Base-by-base conservation (phyloP, 2,888 invertebrate genomes). In the Carcina quercana region DNA sequence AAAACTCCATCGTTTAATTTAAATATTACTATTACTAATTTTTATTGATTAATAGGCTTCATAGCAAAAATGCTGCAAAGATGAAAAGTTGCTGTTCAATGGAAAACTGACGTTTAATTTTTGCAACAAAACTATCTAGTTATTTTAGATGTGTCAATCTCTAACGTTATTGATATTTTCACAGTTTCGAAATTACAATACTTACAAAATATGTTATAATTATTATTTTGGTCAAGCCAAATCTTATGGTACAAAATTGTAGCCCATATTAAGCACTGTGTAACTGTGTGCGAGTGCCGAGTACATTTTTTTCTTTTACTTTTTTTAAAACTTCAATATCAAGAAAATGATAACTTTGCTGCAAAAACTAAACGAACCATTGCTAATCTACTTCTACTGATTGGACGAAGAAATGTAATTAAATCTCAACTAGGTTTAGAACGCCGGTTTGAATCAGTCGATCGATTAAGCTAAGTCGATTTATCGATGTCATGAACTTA, bases 351-450 rank as follows among this genome's bases (percentile, higher is more conserved):
- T n/a, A n/a, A n/a, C n/a, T n/a, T n/a, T n/a, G n/a, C n/a, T 64
- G 68, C 68, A 55, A 72, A 70, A 70, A 68, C 68, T 71, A 75
- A 73, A 70, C 72, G 68, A n/a, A n/a, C 65, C 17, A 47, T 50
- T 47, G 57, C 56, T 60, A 59, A 50, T 45, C 79, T 79, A 79
- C 69, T 39, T 50, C 79, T 78, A 78, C 72, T 38, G 5, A 56
- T 71, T 80, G 82, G 80, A 80, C 80, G 80, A 80, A 76, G 63
- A 73, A 59, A 67, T 68, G 50, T 70, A 67, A 69, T 30, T 62
- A 66, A 62, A 62, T 53, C 51, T 61, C 52, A 59, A 59, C 70
- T 69, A 73, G 63, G 52, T 49, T 55, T 53, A 54, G 55, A 60
- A 45, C 45, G 47, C 53, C 51, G 45, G 43, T 42, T 47, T 41